These are phyloP conservation scores for Aurelia sp. DNA, from an alignment of 30 jellyfish, hydroid and myxozoan genomes.

Conservation along the genomic window DNA sequence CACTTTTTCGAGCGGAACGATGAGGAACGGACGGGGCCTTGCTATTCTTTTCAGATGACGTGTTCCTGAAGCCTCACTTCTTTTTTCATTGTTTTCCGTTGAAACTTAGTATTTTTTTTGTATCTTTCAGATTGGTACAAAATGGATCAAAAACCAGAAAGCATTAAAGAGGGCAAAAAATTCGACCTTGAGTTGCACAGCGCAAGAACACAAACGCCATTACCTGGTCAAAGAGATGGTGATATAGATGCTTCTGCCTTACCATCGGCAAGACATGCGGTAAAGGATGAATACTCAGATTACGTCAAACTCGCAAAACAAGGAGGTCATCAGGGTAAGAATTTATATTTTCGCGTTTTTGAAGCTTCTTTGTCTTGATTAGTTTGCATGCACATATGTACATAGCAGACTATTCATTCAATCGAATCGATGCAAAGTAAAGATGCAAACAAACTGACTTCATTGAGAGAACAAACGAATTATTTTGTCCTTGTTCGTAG, in stretches of 20 bases:
- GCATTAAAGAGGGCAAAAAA: slow-evolving; percentile 25
- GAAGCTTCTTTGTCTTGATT: too few species aligned
- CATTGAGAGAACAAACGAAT: too few species aligned
- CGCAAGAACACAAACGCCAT: slow-evolving; percentile 63
- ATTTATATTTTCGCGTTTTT: neutral
- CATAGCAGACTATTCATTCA: too few species aligned
- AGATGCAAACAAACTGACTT: too few species aligned
- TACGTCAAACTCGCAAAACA: slow-evolving; percentile 65
- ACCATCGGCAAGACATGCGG: slow-evolving; percentile 74
- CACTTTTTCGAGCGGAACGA: too few species aligned
- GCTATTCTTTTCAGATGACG: too few species aligned
- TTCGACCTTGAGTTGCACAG: slow-evolving; percentile 41
- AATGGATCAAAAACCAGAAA: slow-evolving; percentile 59
- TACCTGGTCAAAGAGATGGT: slow-evolving; percentile 73
- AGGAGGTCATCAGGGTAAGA: slow-evolving; percentile 82
- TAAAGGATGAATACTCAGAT: slow-evolving; percentile 69
- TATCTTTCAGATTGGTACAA: slow-evolving; percentile 61
- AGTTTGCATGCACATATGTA: too few species aligned
- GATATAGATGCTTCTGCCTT: slow-evolving; percentile 39
- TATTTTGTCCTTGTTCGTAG: too few species aligned
- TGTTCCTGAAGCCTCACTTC: too few species aligned
- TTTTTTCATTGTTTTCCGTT: too few species aligned
- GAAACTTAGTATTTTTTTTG: neutral
- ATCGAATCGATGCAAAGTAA: too few species aligned
- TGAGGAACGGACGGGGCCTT: too few species aligned